Evolutionary conservation across 2,113 vertebrate genomes (phyloP).

Genomic region (Microtus pennsylvanicus): DNA sequence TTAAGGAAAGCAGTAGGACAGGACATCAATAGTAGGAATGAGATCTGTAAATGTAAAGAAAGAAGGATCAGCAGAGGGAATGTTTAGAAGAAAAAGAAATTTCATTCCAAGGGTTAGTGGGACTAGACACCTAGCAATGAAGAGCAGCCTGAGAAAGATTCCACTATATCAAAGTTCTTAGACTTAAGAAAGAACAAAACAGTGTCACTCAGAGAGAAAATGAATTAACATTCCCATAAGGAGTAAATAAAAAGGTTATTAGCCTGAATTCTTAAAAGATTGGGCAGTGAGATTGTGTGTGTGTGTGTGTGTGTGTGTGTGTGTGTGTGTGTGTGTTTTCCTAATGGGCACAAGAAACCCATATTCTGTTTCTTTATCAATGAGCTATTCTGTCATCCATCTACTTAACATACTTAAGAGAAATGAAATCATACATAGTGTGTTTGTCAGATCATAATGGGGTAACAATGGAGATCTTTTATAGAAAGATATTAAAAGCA

Average conservation of each 20-base stretch:
- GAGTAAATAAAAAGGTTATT: neutral
- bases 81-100: neutral
- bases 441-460: neutral
- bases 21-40: neutral
- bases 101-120: too few relatives aligned
- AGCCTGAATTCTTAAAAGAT: neutral
- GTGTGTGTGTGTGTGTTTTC: too few relatives aligned
- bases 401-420: neutral
- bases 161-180: neutral
- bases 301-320: too few relatives aligned
- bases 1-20: neutral
- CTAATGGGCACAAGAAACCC: too few relatives aligned
- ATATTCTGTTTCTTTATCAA: neutral
- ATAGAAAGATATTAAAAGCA: neutral
- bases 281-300: too few relatives aligned
- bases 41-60: neutral
- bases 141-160: neutral
- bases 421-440: neutral
- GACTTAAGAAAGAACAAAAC: neutral
- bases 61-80: neutral
- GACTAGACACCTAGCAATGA: neutral
- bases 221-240: neutral
- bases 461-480: slow-evolving; percentile 10
- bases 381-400: neutral
- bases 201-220: neutral